A percentile compares a stretch with the other conserved stretches of the same genome.
Conservation (phyloP, 2,797 vertebrate species). For the Hydrolagus colliei region DNA sequence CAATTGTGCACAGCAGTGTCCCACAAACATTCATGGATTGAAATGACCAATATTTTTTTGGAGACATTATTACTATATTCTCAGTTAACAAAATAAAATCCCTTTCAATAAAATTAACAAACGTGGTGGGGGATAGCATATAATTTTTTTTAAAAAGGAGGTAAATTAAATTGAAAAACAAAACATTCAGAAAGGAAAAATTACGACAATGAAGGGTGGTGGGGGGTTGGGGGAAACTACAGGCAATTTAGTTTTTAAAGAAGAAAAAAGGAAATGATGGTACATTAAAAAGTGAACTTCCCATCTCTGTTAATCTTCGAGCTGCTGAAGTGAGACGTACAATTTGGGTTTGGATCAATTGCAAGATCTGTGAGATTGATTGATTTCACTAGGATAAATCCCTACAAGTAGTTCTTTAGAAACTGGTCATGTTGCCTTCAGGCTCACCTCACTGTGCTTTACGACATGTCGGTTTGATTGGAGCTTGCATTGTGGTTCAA, state of each 20-base stretch:
- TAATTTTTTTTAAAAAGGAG: no score
- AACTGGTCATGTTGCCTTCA: not conserved
- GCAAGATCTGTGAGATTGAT: not conserved
- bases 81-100: no score
- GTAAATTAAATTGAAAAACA: no score
- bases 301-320: not conserved
- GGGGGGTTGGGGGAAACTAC: not conserved
- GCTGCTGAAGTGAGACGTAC: not conserved
- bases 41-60: no score
- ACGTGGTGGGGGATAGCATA: no score
- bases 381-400: not conserved
- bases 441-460: not conserved
- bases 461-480: not conserved
- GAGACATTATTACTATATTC: no score
- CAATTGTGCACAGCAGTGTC: no score
- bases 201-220: not conserved
- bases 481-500: not conserved
- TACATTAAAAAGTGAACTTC: not conserved
- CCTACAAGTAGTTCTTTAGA: not conserved
- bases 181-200: no score
- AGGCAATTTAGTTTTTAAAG: not conserved
- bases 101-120: no score
- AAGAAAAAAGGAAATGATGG: not conserved
- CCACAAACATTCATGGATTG: no score
- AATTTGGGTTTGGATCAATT: not conserved